Base-by-base conservation (phyloP, 2,797 vertebrate species). In the Varecia variegata region DNA sequence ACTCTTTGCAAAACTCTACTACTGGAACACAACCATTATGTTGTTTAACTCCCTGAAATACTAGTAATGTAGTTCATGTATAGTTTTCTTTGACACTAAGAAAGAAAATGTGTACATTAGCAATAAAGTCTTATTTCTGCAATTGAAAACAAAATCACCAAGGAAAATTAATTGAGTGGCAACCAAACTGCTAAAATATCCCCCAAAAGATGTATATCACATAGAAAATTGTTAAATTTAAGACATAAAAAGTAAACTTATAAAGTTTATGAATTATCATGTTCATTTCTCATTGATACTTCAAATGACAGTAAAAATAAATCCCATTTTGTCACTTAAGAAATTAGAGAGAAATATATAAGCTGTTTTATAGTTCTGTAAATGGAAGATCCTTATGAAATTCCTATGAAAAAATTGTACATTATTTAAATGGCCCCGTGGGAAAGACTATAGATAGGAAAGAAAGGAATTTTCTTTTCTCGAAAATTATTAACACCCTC, bases 261-360 rank as follows among this genome's bases (percentile, higher is more conserved):
- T 40, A 7, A 95, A 80, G 43, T 47, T 17, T 13, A 56, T 74
- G 30, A 85, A 58, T 85, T 79, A 62, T 74, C 14, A 13, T 52
- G 73, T 54, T 71, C 12, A 90, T 88, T 93, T 87, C 52, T 70
- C 40, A 90, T 87, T 96, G 92, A 80, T 1, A 81, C 12, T 68
- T 89, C 30, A 96, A 94, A 47, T 68, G 23, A 2, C n/a, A 79
- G 18, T n/a, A 82, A 94, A 84, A 74, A 86, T n/a, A 88, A 92
- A 65, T 79, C 40, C 3, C 18, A 92, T 58, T 89, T 70, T 86
- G 88, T 38, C 40, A 38, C 54, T 93, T 76, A 86, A 89, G 79
- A 95, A 92, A 67, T 90, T 74, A 67, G 43, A 90, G 85, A 40
- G 14, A 56, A 88, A 70, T 5, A 43, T 25, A 60, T 47, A 92